phyloP scores from a whole-genome alignment of 2,113 vertebrate species.

The Psilopogon haemacephalus region DNA sequence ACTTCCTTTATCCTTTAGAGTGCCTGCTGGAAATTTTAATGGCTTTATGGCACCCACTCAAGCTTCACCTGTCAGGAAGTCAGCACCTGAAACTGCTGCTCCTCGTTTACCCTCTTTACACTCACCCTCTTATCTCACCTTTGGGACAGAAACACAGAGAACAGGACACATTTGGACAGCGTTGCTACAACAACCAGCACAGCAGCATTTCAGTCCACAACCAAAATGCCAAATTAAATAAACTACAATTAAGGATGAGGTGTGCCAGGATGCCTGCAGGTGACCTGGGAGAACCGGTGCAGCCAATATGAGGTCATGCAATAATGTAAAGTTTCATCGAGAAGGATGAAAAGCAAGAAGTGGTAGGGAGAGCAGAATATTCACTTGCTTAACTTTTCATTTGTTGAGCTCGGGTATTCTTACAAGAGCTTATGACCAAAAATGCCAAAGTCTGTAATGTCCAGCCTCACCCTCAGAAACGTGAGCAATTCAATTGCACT shows the following conservation, averaged over 20 bases:
- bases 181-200: background rate
- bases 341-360: background rate
- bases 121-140: background rate
- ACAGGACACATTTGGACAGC: background rate
- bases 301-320: background rate
- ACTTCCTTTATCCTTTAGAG: background rate
- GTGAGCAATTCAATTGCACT: background rate
- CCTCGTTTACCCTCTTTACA: background rate
- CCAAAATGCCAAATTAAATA: background rate
- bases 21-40: background rate
- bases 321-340: background rate
- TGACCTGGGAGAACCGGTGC: background rate
- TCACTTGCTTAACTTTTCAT: background rate
- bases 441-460: rapidly evolving
- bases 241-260: background rate
- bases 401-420: background rate
- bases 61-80: background rate
- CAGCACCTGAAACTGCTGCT: background rate
- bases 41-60: background rate
- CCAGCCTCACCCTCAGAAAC: rapidly evolving
- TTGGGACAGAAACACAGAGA: background rate
- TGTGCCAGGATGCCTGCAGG: background rate
- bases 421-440: background rate
- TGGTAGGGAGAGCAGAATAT: background rate
- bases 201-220: background rate